Percentiles rank a stretch among this genome's conserved stretches.
These are phyloP conservation scores for Sesamia nonagrioides DNA, from an alignment of 1,140 invertebrate genomes.

Conservation along the genomic window DNA sequence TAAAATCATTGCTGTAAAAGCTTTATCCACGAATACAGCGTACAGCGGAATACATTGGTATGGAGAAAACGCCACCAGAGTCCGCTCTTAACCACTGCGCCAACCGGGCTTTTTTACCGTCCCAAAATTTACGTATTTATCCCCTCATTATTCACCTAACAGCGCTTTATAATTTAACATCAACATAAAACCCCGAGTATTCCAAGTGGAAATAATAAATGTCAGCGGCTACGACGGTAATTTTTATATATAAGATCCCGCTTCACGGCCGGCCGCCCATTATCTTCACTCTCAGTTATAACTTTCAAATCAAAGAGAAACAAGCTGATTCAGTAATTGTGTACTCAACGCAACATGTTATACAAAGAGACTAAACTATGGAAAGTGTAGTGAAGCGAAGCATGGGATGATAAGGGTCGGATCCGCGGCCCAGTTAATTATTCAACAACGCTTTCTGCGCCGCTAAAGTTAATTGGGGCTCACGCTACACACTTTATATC, in stretches of 20 bases:
- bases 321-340: slow-evolving; percentile 42
- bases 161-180: neutral
- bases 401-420: slow-evolving; percentile 75
- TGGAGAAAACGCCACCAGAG: no score
- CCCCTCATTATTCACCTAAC: neutral
- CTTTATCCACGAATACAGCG: no score
- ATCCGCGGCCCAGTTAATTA: slow-evolving; percentile 71
- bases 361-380: slow-evolving; percentile 68
- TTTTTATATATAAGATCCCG: slow-evolving; percentile 26
- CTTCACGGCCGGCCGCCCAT: slow-evolving; percentile 9
- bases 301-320: slow-evolving; percentile 24
- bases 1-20: no score
- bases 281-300: slow-evolving; percentile 1
- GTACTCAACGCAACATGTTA: slow-evolving; percentile 49
- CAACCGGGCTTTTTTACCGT: no score
- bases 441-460: slow-evolving; percentile 72
- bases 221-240: slow-evolving; percentile 7
- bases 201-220: slow-evolving; percentile 37
- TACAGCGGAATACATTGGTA: no score
- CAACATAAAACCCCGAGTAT: slow-evolving; percentile 2
- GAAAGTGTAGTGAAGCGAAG: slow-evolving; percentile 70
- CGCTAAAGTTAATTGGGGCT: slow-evolving; percentile 71
- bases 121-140: neutral
- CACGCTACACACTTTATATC: slow-evolving; percentile 59
- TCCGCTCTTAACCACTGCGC: no score